These are phyloP conservation scores for Alauda arvensis DNA, from an alignment of 2,797 vertebrate species.

Conservation along the genomic window DNA sequence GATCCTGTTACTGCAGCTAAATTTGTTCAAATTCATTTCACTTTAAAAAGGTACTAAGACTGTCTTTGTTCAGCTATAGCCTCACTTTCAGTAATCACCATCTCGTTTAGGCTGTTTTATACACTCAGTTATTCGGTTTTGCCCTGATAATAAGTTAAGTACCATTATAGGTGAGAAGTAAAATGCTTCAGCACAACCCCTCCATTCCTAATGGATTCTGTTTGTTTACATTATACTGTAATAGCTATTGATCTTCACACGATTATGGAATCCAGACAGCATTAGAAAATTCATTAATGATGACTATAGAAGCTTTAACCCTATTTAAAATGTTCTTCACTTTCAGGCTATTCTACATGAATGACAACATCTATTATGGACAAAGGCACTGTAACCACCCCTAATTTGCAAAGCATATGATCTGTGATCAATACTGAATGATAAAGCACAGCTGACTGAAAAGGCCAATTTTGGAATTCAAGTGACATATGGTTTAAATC, in stretches of 20 bases:
- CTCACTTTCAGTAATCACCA: constrained; percentile 25
- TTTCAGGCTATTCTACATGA: constrained; percentile 53
- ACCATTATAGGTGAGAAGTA: background rate
- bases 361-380: constrained; percentile 65
- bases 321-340: constrained; percentile 60
- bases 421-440: constrained; percentile 55
- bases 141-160: constrained; percentile 7
- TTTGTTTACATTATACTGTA: constrained; percentile 62
- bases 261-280: constrained; percentile 48
- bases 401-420: constrained; percentile 71
- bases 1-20: background rate
- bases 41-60: constrained; percentile 20
- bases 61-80: constrained; percentile 34
- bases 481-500: constrained; percentile 67
- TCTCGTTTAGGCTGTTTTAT: constrained; percentile 22
- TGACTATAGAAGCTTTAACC: constrained; percentile 47
- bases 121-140: constrained; percentile 19
- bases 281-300: constrained; percentile 61
- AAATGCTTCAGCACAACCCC: background rate
- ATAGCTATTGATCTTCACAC: constrained; percentile 58
- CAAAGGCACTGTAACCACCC: constrained; percentile 62
- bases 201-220: constrained; percentile 41
- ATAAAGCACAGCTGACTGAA: constrained; percentile 49
- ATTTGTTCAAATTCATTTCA: constrained; percentile 22
- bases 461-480: constrained; percentile 57